Percentiles rank a stretch among this genome's conserved stretches.
These are phyloP conservation scores for Synanthedon myopaeformis DNA, from an alignment of 2,888 invertebrate species.

Conservation along the genomic window DNA sequence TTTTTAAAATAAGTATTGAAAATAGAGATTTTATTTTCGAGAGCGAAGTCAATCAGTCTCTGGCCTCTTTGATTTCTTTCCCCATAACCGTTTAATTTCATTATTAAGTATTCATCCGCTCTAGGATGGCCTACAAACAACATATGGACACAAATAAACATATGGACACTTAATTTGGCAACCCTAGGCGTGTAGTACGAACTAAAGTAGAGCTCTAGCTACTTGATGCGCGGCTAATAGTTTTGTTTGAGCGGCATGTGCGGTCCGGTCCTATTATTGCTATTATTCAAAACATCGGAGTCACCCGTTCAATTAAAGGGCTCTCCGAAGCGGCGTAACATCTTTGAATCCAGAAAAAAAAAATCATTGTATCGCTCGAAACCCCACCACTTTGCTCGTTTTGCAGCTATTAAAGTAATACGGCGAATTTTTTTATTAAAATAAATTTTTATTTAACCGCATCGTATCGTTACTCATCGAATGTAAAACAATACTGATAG, in stretches of 20 bases:
- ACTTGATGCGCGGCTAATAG: constrained; percentile 6
- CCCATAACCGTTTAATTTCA: too few species aligned
- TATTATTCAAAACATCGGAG: constrained; percentile 56
- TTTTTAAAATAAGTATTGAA: too few species aligned
- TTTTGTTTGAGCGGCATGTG: constrained; percentile 32
- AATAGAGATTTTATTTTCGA: too few species aligned
- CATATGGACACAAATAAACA: too few species aligned
- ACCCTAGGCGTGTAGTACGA: too few species aligned
- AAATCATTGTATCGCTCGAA: constrained; percentile 37
- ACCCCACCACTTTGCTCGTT: constrained; percentile 40
- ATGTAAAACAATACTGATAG: neutral
- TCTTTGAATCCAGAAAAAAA: constrained; percentile 33
- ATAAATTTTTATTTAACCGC: neutral
- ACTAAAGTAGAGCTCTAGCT: too few species aligned
- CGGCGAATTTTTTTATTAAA: constrained; percentile 21
- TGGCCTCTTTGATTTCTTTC: too few species aligned
- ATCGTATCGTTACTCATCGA: neutral
- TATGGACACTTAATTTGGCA: too few species aligned
- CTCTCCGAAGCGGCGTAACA: constrained; percentile 33
- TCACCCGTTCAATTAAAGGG: constrained; percentile 27
- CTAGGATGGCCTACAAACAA: too few species aligned
- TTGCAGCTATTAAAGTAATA: constrained; percentile 60
- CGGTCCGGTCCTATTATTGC: constrained; percentile 34
- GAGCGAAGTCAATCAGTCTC: too few species aligned
- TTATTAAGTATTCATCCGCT: too few species aligned